A percentile compares a stretch with the other conserved stretches of the same genome.
Conservation (phyloP, 2,113 vertebrate genomes). For the Myocastor coypus region DNA sequence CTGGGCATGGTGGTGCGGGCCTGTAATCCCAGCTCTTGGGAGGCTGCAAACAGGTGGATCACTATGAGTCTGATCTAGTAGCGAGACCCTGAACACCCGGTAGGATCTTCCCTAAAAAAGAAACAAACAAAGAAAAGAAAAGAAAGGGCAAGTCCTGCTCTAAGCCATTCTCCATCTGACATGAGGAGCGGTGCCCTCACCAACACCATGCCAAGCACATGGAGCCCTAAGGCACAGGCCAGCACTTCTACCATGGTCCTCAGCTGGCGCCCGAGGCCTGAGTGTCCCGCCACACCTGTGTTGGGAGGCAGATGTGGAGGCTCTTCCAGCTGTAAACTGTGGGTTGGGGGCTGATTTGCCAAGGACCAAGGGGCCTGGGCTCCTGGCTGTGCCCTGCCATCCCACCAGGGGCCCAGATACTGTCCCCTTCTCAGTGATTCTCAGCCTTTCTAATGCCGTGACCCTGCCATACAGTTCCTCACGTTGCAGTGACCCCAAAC, state of each 20-base stretch:
- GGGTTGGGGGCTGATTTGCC: accelerated
- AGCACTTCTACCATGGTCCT: no score
- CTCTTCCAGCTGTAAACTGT: accelerated
- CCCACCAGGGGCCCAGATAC: not conserved
- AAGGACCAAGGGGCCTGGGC: not conserved
- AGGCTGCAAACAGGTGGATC: no score
- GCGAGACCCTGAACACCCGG: no score
- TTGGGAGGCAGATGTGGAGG: not conserved
- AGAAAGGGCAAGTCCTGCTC: not conserved
- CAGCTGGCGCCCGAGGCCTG: not conserved
- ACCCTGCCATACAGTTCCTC: no score
- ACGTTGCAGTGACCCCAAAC: no score
- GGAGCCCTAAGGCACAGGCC: not conserved
- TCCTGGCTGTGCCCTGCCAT: no score
- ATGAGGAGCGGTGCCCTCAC: not conserved
- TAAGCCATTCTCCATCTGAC: accelerated
- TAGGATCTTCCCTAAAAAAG: no score
- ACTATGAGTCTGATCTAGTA: no score
- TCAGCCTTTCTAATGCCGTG: no score
- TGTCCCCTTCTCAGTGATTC: accelerated
- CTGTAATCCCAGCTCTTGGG: no score
- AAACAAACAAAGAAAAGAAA: no score
- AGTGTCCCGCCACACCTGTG: accelerated
- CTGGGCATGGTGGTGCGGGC: no score
- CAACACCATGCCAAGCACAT: accelerated